Percentiles rank a stretch among this genome's conserved stretches.
Evolutionary conservation across 2,888 invertebrate species (phyloP).

Genomic region (Drosophila tripunctata): DNA sequence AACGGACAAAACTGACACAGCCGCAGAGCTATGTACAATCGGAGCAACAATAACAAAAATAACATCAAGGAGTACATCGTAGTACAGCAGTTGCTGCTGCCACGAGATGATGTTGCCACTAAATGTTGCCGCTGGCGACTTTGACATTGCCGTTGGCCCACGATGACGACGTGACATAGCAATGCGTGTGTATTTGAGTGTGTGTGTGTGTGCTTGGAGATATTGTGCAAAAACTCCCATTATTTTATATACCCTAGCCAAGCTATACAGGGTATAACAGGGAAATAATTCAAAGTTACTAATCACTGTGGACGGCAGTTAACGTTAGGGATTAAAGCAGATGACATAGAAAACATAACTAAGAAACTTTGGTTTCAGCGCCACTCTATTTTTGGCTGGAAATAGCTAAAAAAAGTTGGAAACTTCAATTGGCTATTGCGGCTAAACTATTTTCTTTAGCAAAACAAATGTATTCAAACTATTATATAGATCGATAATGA

Average conservation of each 20-base stretch:
- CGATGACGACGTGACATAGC: neutral
- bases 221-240: constrained; percentile 24
- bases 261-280: neutral
- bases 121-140: constrained; percentile 45
- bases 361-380: too few species aligned
- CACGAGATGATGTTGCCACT: constrained; percentile 25
- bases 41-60: neutral
- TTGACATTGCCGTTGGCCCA: constrained; percentile 53
- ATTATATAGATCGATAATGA: too few species aligned
- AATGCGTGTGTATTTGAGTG: neutral
- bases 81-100: constrained; percentile 11
- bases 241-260: neutral
- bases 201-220: neutral
- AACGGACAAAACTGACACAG: constrained; percentile 50
- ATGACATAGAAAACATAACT: too few species aligned
- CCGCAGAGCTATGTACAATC: constrained; percentile 15
- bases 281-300: too few species aligned
- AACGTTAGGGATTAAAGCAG: too few species aligned
- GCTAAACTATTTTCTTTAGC: too few species aligned
- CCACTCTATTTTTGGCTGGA: too few species aligned
- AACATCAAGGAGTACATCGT: neutral
- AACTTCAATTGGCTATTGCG: too few species aligned
- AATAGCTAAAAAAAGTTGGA: too few species aligned
- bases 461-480: too few species aligned
- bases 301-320: too few species aligned